These are phyloP conservation scores for Galbula dea DNA, from an alignment of 2,113 vertebrate genomes.

Conservation along the genomic window DNA sequence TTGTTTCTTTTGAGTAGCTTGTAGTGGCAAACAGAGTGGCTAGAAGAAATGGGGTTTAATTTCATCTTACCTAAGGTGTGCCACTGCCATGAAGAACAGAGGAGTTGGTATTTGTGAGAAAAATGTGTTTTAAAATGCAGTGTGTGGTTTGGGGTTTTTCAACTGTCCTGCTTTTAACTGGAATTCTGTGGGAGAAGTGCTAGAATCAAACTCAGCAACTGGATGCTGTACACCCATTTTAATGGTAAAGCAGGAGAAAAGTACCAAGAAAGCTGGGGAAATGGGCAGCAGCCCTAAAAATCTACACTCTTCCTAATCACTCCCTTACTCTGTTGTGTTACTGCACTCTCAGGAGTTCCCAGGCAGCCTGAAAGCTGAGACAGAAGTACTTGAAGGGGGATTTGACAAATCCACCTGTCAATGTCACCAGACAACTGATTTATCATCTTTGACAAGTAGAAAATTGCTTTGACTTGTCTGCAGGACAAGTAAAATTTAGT, in stretches of 20 bases:
- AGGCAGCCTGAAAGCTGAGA: background rate
- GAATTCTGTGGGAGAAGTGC: background rate
- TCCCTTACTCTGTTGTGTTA: background rate
- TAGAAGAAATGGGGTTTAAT: background rate
- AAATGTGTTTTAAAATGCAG: background rate
- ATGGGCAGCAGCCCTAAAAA: background rate
- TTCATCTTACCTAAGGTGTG: background rate
- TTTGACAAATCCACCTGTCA: constrained; percentile 49
- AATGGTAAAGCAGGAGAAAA: background rate
- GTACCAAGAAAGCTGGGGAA: background rate
- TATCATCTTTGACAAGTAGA: constrained; percentile 36
- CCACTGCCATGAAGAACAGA: background rate
- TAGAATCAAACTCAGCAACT: background rate
- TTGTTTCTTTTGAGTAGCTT: background rate
- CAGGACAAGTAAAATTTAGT: constrained; percentile 47
- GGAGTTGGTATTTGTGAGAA: background rate
- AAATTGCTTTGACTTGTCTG: constrained; percentile 52
- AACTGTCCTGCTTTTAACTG: background rate
- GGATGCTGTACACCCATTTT: background rate
- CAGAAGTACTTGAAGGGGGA: background rate
- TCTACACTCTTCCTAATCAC: background rate
- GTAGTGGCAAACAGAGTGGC: background rate
- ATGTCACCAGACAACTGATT: constrained; percentile 27
- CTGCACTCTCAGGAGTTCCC: background rate
- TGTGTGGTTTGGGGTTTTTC: background rate